Base-by-base conservation (phyloP, 64 coral and sea anemone genomes). In the Pocillopora verrucosa region DNA sequence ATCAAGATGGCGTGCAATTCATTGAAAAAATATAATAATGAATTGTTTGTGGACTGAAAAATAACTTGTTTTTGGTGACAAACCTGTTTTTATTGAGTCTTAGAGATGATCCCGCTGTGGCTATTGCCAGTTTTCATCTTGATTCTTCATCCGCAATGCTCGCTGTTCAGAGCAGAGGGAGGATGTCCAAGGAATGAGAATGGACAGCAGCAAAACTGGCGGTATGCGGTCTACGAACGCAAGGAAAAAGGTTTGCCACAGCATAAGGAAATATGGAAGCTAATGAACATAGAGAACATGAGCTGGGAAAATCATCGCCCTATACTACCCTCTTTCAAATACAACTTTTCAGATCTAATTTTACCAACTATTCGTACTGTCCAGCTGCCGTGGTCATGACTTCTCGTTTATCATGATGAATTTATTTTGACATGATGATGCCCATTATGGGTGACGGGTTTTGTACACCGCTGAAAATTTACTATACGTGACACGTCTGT, bases 231-330 rank as follows among this genome's bases (percentile, higher is more conserved):
- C 13, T 85, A 56, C 12, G 19, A 85, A 72, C 64, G 65, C 3
- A 85, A 72, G 30, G 65, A 56, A 72, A 85, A 20, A 34, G 82
- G 82, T 85, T 57, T 12, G 35, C 13, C 65, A 68, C 19, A 16
- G 19, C 6, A 16, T 0, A 1, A 7, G 9, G 4, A 51, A n/a
- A 24, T 15, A 72, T 10, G 20, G 6, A n/a, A 19, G 11, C 1
- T 24, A 5, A 30, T 73, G 22, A 25, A 10, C 72, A 0, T 26
- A 25, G 20, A 73, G 10, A 20, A 26, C 22, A 30, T 73, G 22
- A 24, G 3, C 72, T 73, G 11, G 24, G 30, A 30, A 5, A 24
- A 73, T 4, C 10, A 73, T 51, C 41, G 41, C 41, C 41, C 41
- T 51, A 4, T 51, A 4, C 41, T 4, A 51, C 3, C 41, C 1